Conservation (phyloP, 1,140 invertebrate genomes). For the Halesus radiatus region DNA sequence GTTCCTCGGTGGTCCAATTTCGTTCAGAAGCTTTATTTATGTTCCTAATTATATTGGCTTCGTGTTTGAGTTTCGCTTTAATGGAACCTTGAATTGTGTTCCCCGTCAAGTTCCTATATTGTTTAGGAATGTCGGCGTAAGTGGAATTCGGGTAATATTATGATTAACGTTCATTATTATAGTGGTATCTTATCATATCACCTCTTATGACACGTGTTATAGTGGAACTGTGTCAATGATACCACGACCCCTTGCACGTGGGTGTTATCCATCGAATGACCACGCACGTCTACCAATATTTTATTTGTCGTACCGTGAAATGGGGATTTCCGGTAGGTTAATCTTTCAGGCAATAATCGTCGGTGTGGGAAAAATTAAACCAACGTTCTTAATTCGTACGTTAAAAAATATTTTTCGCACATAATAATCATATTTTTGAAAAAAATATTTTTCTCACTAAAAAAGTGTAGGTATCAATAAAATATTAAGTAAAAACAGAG, state of each 20-base stretch:
- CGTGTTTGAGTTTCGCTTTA: not conserved
- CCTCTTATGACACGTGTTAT: not conserved
- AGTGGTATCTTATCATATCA: no score
- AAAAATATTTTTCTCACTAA: no score
- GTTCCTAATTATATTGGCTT: not conserved
- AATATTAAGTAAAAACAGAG: no score
- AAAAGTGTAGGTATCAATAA: no score
- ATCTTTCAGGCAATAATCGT: not conserved
- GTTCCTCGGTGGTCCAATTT: not conserved
- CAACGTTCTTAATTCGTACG: no score
- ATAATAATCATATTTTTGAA: no score
- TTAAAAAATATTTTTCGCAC: no score
- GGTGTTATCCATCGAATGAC: not conserved
- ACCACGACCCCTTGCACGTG: not conserved
- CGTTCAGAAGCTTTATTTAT: not conserved
- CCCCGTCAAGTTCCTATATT: no score
- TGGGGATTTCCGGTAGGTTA: not conserved
- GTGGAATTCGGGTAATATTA: no score
- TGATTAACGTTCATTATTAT: no score
- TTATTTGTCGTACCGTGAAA: constrained; percentile 3
- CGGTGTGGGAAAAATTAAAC: not conserved
- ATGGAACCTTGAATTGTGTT: no score
- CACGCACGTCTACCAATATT: not conserved
- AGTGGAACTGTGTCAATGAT: not conserved
- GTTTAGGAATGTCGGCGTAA: no score